phyloP scores from a whole-genome alignment of 2,113 vertebrate species.

The Chaetodon auriga region DNA sequence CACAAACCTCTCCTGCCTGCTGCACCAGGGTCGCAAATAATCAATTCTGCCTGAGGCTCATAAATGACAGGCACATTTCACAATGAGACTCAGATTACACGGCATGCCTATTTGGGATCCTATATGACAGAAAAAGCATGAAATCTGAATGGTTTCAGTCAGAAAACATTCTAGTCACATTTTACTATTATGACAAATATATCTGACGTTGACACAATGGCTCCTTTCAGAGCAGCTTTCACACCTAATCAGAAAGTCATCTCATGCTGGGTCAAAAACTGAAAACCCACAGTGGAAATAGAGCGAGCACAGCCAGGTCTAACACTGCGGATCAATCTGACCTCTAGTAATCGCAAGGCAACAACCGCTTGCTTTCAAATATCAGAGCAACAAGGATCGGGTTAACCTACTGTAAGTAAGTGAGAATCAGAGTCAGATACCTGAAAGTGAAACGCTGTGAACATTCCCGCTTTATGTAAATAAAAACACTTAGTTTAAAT shows the following conservation, averaged over 20 bases:
- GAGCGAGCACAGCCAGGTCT: not conserved
- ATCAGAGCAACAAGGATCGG: no score
- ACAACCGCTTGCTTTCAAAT: no score
- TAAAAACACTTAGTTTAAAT: no score
- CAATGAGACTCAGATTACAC: conserved; percentile 5
- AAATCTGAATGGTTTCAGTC: conserved; percentile 11
- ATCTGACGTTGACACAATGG: conserved; percentile 4
- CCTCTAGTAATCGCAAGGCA: not conserved
- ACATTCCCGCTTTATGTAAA: no score
- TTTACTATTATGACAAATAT: conserved; percentile 28
- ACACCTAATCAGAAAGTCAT: conserved; percentile 22
- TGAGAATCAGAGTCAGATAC: no score
- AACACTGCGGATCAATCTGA: not conserved
- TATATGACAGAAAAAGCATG: not conserved
- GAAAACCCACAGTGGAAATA: not conserved
- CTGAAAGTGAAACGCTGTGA: no score
- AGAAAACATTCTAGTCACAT: conserved; percentile 20
- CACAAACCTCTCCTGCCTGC: conserved; percentile 10
- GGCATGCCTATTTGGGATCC: not conserved
- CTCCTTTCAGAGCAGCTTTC: conserved; percentile 13
- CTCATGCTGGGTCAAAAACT: conserved; percentile 9
- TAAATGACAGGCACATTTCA: conserved; percentile 1
- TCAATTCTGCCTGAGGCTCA: conserved; percentile 18
- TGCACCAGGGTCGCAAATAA: conserved; percentile 16
- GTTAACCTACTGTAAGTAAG: no score